These are phyloP conservation scores for Ammodytes dubius DNA, from an alignment of 2,113 vertebrate genomes.

Conservation along the genomic window DNA sequence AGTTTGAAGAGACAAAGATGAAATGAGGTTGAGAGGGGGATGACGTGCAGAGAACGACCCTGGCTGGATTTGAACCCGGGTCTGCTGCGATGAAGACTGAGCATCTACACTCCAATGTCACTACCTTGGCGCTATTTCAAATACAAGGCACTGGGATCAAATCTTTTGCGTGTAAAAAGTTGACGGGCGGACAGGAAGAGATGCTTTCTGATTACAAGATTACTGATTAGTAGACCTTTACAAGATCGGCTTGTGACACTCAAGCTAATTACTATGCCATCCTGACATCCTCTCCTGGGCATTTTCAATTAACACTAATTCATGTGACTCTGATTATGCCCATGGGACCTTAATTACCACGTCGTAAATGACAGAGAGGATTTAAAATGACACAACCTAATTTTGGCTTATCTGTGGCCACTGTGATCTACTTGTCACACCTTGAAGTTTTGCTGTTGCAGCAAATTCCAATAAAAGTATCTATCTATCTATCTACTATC, in stretches of 20 bases:
- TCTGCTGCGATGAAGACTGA: too few species aligned
- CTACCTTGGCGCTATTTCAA: background rate
- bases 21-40: too few species aligned
- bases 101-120: background rate
- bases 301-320: background rate
- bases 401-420: background rate
- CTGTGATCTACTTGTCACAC: too few species aligned
- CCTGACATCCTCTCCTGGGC: background rate
- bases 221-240: too few species aligned
- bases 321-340: background rate
- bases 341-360: background rate
- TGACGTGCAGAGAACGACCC: too few species aligned
- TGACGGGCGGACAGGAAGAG: background rate
- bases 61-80: too few species aligned
- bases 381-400: background rate
- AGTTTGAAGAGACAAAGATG: too few species aligned
- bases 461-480: too few species aligned
- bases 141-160: background rate
- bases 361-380: background rate
- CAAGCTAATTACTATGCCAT: background rate
- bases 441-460: too few species aligned
- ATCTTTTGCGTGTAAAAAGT: background rate
- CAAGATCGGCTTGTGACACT: background rate
- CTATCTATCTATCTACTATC: too few species aligned
- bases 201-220: background rate